These are phyloP conservation scores for Pogona vitticeps DNA, from an alignment of 2,113 vertebrate genomes.

Conservation along the genomic window DNA sequence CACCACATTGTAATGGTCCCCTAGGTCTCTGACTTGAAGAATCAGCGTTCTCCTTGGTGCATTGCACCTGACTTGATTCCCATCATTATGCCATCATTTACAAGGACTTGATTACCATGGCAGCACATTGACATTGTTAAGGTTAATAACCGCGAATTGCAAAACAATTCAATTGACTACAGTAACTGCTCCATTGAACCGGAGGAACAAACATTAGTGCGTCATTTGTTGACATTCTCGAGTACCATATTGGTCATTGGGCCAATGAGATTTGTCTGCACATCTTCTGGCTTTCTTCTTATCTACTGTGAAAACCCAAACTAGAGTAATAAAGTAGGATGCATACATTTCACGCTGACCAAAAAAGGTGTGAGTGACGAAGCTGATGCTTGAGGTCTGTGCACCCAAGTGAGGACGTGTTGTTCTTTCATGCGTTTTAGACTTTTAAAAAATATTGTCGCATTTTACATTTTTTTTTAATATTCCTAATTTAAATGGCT, in stretches of 20 bases:
- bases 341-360: neutral
- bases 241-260: neutral
- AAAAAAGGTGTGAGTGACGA: neutral
- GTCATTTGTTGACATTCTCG: neutral
- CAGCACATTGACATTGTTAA: constrained; percentile 59
- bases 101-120: constrained; percentile 46
- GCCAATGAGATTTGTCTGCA: neutral
- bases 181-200: constrained; percentile 20
- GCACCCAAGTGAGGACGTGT: neutral
- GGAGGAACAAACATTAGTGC: neutral
- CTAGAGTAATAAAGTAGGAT: too few relatives aligned
- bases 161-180: constrained; percentile 45
- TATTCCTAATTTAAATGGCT: too few relatives aligned
- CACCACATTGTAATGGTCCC: neutral
- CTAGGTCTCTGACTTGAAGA: neutral
- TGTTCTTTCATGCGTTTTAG: neutral
- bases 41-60: constrained; percentile 32
- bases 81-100: constrained; percentile 63
- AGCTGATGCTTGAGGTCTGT: too few relatives aligned
- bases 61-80: constrained; percentile 14
- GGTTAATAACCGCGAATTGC: constrained; percentile 56
- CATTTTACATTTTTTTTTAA: too few relatives aligned
- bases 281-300: neutral
- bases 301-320: fast-evolving
- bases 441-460: too few relatives aligned